Conservation (phyloP, 1,140 invertebrate genomes). For the Grapholita molesta region DNA sequence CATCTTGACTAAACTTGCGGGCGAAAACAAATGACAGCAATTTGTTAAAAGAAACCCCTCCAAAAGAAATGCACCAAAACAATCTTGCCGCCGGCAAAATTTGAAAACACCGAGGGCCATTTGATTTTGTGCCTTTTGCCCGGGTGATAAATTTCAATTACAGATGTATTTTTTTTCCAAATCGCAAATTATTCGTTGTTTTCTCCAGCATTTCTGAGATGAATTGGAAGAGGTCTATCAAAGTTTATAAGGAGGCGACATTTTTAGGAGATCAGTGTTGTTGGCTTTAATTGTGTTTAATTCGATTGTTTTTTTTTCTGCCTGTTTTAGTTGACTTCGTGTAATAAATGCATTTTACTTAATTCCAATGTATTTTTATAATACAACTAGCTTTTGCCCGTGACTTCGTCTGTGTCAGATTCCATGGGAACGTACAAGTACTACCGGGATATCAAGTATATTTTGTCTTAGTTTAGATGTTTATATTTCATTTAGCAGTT, state of each 20-base stretch:
- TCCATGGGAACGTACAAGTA: too few species aligned
- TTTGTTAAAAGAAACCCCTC: conserved; percentile 13
- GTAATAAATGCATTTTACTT: too few species aligned
- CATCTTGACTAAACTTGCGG: conserved; percentile 2
- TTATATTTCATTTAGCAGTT: too few species aligned
- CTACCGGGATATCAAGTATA: too few species aligned
- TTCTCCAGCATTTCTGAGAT: background rate
- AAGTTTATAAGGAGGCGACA: background rate
- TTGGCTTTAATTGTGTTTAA: background rate
- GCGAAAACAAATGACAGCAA: conserved; percentile 2
- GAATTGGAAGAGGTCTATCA: conserved; percentile 8
- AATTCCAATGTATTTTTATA: too few species aligned
- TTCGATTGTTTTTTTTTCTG: background rate
- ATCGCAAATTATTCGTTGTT: background rate
- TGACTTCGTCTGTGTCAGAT: too few species aligned
- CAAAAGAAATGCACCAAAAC: background rate
- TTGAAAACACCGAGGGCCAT: background rate
- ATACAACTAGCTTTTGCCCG: too few species aligned
- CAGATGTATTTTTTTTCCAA: background rate
- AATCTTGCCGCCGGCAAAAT: background rate
- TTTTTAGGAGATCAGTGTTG: conserved; percentile 1
- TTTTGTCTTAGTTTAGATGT: too few species aligned
- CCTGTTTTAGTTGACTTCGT: too few species aligned
- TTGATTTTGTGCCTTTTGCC: background rate
- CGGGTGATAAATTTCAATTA: background rate